These are phyloP conservation scores for Pseudomugil gertrudae DNA, from an alignment of 2,797 vertebrate species.

Conservation along the genomic window DNA sequence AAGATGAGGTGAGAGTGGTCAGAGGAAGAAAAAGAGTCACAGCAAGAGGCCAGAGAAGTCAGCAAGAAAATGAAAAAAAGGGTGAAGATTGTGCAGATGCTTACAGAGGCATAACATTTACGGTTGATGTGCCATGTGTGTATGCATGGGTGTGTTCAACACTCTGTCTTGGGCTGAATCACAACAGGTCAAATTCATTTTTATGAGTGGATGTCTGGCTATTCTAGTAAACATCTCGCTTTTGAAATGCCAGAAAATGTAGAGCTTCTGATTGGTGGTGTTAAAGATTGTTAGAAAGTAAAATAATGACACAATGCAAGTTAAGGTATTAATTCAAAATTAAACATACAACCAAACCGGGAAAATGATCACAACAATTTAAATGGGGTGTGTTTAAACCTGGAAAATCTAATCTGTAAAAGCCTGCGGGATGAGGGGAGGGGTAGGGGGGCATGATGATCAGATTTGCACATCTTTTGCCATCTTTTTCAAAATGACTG, in stretches of 20 bases:
- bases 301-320: not conserved
- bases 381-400: no score
- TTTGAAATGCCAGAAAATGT: not conserved
- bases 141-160: slow-evolving; percentile 24
- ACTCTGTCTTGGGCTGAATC: slow-evolving; percentile 33
- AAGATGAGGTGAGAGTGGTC: slow-evolving; percentile 35
- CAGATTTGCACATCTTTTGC: no score
- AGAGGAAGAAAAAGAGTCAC: slow-evolving; percentile 20
- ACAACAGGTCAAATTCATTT: slow-evolving; percentile 36
- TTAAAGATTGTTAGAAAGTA: not conserved
- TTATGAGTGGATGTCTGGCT: not conserved
- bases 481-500: no score
- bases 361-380: not conserved
- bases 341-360: not conserved
- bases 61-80: slow-evolving; percentile 37
- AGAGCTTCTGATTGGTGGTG: not conserved
- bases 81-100: slow-evolving; percentile 37
- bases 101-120: slow-evolving; percentile 34
- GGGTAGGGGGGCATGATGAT: no score
- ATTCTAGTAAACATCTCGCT: not conserved
- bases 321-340: not conserved
- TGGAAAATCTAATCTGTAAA: no score
- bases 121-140: slow-evolving; percentile 28
- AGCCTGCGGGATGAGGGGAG: no score
- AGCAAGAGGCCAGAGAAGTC: slow-evolving; percentile 42